A percentile compares a stretch with the other conserved stretches of the same genome.
Evolutionary conservation across 2,113 vertebrate genomes (phyloP).

Genomic region (Equus przewalskii): DNA sequence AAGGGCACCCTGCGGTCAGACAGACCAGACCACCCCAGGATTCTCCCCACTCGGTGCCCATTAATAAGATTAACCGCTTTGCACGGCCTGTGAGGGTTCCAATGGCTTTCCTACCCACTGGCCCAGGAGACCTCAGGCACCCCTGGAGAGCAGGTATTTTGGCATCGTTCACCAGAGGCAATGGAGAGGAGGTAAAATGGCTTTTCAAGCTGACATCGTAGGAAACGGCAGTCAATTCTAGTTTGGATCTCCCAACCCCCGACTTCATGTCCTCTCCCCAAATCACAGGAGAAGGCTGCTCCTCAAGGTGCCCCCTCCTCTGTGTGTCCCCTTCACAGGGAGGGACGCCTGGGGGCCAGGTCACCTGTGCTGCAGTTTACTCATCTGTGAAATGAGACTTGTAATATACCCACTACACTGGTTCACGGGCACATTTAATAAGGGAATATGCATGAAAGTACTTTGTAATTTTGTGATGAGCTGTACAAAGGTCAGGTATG

Average conservation of each 20-base stretch:
- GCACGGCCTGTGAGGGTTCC: accelerated
- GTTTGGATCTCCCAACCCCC: background rate
- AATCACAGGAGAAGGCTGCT: background rate
- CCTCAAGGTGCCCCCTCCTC: accelerated
- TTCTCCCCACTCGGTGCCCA: background rate
- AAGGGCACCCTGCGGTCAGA: background rate
- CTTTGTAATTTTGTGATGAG: background rate
- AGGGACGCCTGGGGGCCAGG: background rate
- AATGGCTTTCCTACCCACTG: background rate
- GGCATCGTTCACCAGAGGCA: background rate
- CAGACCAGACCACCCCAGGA: background rate
- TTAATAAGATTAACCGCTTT: background rate
- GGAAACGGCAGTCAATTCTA: background rate
- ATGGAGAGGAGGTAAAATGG: background rate
- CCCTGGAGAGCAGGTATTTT: accelerated
- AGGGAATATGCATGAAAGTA: background rate
- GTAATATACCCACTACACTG: background rate
- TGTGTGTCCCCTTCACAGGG: background rate
- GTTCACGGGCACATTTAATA: background rate
- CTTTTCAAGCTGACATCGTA: background rate
- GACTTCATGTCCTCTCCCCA: background rate
- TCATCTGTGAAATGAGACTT: constrained; percentile 39
- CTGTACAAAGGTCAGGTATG: background rate
- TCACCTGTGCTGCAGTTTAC: background rate
- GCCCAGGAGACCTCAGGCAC: background rate